Evolutionary conservation across 1,140 invertebrate genomes (phyloP), one percentile per base, ranked within the genome.

Genomic region (Sitophilus oryzae): DNA sequence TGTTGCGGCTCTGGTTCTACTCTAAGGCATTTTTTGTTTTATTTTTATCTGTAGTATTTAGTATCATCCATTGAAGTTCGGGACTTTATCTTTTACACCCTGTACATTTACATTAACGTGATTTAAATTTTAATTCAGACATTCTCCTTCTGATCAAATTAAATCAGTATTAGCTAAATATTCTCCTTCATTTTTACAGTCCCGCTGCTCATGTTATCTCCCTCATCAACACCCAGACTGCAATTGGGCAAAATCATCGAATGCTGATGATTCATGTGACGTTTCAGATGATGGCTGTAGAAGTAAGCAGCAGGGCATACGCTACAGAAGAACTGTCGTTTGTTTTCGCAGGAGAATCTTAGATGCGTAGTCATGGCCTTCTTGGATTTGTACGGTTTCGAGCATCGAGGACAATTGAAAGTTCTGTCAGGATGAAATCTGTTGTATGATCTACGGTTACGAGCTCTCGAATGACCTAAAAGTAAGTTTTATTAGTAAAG

Each of bases 271-370:
- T 47, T 48, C 56, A 66, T 61, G 41, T 66, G 64, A 1, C 64
- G 41, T 18, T 63, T 63, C 21, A 66, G 54, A 42, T 64, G 62
- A 38, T 64, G 62, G 36, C 63, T 64, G 38, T 66, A 66, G 51
- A 61, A 66, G 45, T 65, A 66, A 2, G 61, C 61, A 14, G 60
- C 61, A 9, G 56, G 53, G 55, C 78, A 69, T 56, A 77, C 55
- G 52, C 53, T 52, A 30, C 65, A 67, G 41, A 65, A 61, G 49
- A 67, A 67, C 21, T 56, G 52, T 14, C 60, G 48, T 61, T 70
- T 70, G 38, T 76, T 75, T 23, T 77, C 77, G 54, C 65, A 67
- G n/a, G 62, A 64, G 51, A 62, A 67, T 36, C 49, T 53, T 36
- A 58, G 55, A 58, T 67, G 65, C 4, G 58, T 65, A 30, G 56